Base-by-base conservation (phyloP, 2,888 invertebrate species). In the Drosophila neotestacea region DNA sequence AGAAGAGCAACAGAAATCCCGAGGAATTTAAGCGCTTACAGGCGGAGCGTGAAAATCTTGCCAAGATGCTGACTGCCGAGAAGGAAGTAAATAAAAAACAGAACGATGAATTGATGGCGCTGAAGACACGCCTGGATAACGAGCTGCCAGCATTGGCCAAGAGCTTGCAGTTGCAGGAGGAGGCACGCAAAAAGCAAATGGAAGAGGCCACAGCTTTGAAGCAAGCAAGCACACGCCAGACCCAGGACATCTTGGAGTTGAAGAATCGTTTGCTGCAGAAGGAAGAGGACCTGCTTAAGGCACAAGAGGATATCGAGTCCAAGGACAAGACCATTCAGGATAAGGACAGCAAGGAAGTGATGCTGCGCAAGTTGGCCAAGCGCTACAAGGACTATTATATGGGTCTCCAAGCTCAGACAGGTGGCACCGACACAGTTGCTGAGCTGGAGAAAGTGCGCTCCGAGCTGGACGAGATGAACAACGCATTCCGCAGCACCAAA, bases 1-100 rank as follows among this genome's bases (percentile, higher is more conserved):
- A 98, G 92, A 96, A 97, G 90, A 96, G 97, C 4, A 97, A 97
- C 90, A 96, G 97, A 91, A 96, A 96, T 22, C 98, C 98, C 0
- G 98, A 98, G 92, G 98, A 98, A 92, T 96, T 97, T 95, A 97
- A 97, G 88, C 95, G 96, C 55, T 93, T 97, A 32, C 96, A 97
- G 92, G 95, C 95, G 16, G 97, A 97, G 92, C 94, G 97, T 34
- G 97, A 97, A 91, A 96, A 95, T 86, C 93, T 97, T 5, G 95
- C 96, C 22, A 96, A 96, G 91, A 94, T 96, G 93, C 92, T 97
- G 16, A 95, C 96, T 4, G 94, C 94, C 42, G 97, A 97, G 92
- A 95, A 96, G 87, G 96, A 96, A 62, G 94, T 93, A 54, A 93
- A 94, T 11, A 95, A 94, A 54, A 96, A 95, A 86, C 92, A 95